phyloP scores from a whole-genome alignment of 2,888 invertebrate species.

The Epistrophe grossulariae region DNA sequence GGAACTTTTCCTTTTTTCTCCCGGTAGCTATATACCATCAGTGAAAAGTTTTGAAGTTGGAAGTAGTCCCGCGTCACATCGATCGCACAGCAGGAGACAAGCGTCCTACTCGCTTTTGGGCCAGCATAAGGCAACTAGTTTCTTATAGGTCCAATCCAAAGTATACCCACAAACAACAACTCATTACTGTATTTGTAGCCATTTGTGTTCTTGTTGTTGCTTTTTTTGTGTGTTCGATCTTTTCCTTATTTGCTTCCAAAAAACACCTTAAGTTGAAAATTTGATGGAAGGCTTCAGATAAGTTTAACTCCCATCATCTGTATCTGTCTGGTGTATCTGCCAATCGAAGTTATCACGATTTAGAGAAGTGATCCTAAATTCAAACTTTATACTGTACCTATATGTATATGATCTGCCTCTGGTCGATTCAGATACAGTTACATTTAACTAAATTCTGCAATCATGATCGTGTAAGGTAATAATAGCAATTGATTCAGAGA shows the following conservation, averaged over 20 bases:
- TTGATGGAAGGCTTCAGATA: constrained; percentile 72
- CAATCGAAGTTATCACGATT: constrained; percentile 45
- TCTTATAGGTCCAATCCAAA: constrained; percentile 15
- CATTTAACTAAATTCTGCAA: constrained; percentile 54
- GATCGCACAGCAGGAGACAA: constrained; percentile 59
- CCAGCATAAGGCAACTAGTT: constrained; percentile 58
- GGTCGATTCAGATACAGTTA: constrained; percentile 43
- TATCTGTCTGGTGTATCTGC: constrained; percentile 52
- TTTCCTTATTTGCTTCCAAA: constrained; percentile 56
- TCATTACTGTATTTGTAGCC: constrained; percentile 59
- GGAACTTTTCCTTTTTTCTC: constrained; percentile 74
- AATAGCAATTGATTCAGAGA: constrained; percentile 69
- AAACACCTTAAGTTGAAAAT: constrained; percentile 67
- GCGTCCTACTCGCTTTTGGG: constrained; percentile 51
- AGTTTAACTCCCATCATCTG: constrained; percentile 53
- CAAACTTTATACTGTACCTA: not conserved
- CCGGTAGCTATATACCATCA: constrained; percentile 44
- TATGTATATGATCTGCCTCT: not conserved
- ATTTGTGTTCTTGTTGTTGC: not conserved
- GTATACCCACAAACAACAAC: constrained; percentile 61
- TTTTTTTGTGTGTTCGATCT: constrained; percentile 8
- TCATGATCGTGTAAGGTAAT: constrained; percentile 61
- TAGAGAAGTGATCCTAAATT: constrained; percentile 49
- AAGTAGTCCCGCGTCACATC: constrained; percentile 39
- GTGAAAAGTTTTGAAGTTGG: constrained; percentile 38